Evolutionary conservation across 2,888 invertebrate genomes (phyloP).

Genomic region (Torymus tubicola): DNA sequence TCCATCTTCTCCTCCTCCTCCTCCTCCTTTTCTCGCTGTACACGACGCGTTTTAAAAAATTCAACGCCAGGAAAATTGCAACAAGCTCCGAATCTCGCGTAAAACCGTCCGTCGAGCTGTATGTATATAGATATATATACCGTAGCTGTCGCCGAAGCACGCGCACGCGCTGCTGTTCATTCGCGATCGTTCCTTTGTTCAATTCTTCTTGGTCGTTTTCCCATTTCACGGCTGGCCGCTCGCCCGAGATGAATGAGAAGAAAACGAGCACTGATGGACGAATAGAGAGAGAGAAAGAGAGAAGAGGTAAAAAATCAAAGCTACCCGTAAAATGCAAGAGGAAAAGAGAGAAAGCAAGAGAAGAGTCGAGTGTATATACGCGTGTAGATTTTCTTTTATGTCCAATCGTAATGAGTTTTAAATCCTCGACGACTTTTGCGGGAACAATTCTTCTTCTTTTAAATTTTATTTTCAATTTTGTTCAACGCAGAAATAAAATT

Average conservation of each 20-base stretch:
- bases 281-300: neutral
- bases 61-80: constrained; percentile 41
- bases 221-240: constrained; percentile 36
- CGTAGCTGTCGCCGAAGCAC: neutral
- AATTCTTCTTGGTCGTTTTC: constrained; percentile 34
- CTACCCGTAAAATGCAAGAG: constrained; percentile 6
- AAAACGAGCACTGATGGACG: constrained; percentile 48
- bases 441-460: no score
- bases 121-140: constrained; percentile 22
- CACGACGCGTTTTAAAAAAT: constrained; percentile 27
- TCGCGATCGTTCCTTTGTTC: constrained; percentile 35
- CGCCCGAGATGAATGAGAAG: constrained; percentile 47
- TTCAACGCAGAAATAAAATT: no score
- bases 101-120: constrained; percentile 12
- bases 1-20: neutral
- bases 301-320: constrained; percentile 29
- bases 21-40: neutral
- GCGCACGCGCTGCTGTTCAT: neutral
- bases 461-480: no score
- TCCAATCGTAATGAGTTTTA: constrained; percentile 4
- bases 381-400: neutral
- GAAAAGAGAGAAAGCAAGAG: neutral
- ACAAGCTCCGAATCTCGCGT: constrained; percentile 17
- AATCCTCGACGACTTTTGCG: neutral
- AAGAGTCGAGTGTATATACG: constrained; percentile 1